Evolutionary conservation across 1,140 invertebrate genomes (phyloP).

Genomic region (Drosophila funebris): DNA sequence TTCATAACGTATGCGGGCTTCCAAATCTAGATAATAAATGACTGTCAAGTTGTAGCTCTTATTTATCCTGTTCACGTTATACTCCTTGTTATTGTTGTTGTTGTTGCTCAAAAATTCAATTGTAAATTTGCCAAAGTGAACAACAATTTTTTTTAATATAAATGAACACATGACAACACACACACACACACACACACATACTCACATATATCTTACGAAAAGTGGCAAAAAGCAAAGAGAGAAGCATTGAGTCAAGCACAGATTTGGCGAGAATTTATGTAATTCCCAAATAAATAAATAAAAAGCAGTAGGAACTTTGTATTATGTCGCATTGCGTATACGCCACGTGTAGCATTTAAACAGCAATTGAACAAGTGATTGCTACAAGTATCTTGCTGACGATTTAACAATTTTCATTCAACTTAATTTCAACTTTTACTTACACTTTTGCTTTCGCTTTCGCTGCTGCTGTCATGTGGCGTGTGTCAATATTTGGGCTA

Average conservation of each 20-base stretch:
- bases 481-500: conserved; percentile 62
- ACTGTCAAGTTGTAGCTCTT: conserved; percentile 24
- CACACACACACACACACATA: background rate
- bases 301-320: background rate
- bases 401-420: conserved; percentile 72
- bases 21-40: conserved; percentile 67
- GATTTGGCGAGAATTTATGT: background rate
- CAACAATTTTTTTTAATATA: conserved; percentile 40
- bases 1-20: conserved; percentile 57
- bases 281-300: background rate
- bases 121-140: conserved; percentile 61
- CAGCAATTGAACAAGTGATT: conserved; percentile 43
- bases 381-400: conserved; percentile 42
- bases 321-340: conserved; percentile 60
- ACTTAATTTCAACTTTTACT: conserved; percentile 62
- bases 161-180: background rate
- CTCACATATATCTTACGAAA: background rate
- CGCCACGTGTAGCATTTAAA: conserved; percentile 59
- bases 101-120: conserved; percentile 53
- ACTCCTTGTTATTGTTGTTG: background rate
- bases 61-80: background rate
- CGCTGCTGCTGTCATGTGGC: conserved; percentile 12
- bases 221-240: conserved; percentile 10
- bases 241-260: background rate
- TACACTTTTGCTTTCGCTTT: background rate